Conservation (phyloP, 2,797 vertebrate genomes). For the Benthosema pterotum region DNA sequence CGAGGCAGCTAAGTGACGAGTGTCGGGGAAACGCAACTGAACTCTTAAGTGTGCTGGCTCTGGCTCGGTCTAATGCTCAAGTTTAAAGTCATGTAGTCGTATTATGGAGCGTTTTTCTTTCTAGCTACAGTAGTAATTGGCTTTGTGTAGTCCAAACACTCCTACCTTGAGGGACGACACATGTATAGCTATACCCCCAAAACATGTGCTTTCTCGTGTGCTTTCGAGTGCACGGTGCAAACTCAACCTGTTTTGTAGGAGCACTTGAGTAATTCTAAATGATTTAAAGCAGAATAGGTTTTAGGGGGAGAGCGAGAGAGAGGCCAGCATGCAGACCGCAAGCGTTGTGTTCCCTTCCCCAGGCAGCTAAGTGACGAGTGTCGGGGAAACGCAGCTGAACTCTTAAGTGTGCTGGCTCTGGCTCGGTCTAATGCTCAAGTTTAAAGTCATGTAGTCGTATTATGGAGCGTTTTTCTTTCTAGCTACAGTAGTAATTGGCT, state of each 20-base stretch:
- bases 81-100: too few relatives aligned
- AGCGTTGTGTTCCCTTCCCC: slow-evolving; percentile 19
- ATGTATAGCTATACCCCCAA: too few relatives aligned
- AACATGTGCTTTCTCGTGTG: not conserved
- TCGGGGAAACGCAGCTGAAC: slow-evolving; percentile 14
- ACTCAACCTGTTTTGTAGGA: not conserved
- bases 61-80: too few relatives aligned
- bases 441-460: not conserved
- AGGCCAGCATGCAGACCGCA: slow-evolving; percentile 7
- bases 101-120: too few relatives aligned
- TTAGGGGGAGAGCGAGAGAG: not conserved
- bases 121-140: too few relatives aligned
- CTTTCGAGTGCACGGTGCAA: not conserved
- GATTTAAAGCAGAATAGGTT: slow-evolving; percentile 16
- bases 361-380: not conserved
- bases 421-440: slow-evolving; percentile 22
- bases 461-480: not conserved
- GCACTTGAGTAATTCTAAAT: slow-evolving; percentile 22
- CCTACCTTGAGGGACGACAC: not conserved
- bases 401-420: slow-evolving; percentile 11
- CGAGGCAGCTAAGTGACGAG: too few relatives aligned
- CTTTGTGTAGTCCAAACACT: too few relatives aligned
- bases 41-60: too few relatives aligned
- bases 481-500: not conserved
- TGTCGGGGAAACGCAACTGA: too few relatives aligned